phyloP scores from a whole-genome alignment of 1,140 invertebrate genomes.

The Drosophila setifemur region DNA sequence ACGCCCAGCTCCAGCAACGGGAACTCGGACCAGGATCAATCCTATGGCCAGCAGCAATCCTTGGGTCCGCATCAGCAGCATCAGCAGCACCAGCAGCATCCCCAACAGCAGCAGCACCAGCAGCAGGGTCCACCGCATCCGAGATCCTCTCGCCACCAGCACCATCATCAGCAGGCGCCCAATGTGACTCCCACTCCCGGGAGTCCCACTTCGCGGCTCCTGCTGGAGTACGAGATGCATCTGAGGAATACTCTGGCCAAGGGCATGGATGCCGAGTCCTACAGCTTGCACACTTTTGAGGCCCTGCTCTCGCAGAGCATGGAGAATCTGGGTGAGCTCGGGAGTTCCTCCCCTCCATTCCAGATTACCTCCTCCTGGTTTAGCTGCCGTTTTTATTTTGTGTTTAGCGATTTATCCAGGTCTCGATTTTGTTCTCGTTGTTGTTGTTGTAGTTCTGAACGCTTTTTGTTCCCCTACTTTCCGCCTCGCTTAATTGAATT shows the following conservation, averaged over 20 bases:
- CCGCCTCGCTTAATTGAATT: constrained; percentile 55
- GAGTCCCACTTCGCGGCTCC: constrained; percentile 92
- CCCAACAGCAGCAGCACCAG: constrained; percentile 83
- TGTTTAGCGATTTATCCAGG: background rate
- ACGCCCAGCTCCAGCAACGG: constrained; percentile 95
- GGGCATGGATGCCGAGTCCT: constrained; percentile 97
- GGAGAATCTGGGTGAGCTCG: constrained; percentile 94
- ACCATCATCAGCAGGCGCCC: constrained; percentile 83
- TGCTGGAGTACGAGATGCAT: constrained; percentile 97
- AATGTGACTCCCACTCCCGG: constrained; percentile 89
- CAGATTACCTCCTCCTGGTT: background rate
- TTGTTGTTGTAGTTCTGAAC: constrained; percentile 43
- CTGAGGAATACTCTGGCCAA: constrained; percentile 95
- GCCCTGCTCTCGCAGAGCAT: constrained; percentile 95
- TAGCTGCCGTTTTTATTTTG: background rate
- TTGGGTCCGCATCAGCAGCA: constrained; percentile 50
- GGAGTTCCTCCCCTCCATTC: background rate
- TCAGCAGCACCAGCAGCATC: constrained; percentile 59
- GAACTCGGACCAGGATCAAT: constrained; percentile 92
- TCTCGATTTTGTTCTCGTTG: constrained; percentile 34
- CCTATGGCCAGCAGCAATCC: constrained; percentile 85
- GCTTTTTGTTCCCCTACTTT: constrained; percentile 19
- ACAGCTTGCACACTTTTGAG: constrained; percentile 96
- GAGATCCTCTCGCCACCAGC: constrained; percentile 61
- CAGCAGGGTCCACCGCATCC: constrained; percentile 53